These are phyloP conservation scores for Epizoanthus scotinus DNA, from an alignment of 92 coral and sea anemone genomes.

Conservation along the genomic window DNA sequence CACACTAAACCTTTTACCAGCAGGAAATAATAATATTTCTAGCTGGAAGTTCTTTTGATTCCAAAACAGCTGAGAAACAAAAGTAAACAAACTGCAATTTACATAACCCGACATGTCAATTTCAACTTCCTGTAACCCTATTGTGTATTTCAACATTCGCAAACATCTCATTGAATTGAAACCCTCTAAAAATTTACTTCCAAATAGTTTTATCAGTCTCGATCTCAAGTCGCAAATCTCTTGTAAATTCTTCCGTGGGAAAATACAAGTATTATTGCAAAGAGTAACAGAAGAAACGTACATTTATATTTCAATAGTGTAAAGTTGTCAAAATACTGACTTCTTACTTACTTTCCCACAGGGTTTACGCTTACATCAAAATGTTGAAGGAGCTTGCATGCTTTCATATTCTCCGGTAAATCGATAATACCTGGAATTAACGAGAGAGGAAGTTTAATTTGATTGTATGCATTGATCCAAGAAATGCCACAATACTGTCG, in stretches of 20 bases:
- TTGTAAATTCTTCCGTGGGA: not conserved
- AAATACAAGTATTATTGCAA: not conserved
- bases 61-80: constrained; percentile 33
- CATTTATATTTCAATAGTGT: constrained; percentile 1
- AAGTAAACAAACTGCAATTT: constrained; percentile 22
- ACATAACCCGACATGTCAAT: not conserved
- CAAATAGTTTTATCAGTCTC: not conserved
- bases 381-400: constrained; percentile 81
- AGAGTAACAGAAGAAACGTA: constrained; percentile 19
- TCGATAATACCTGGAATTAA: constrained; percentile 79
- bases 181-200: too few relatives aligned
- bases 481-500: not conserved
- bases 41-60: not conserved
- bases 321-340: not conserved
- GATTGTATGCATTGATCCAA: not conserved
- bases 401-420: constrained; percentile 87
- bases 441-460: not conserved
- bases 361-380: constrained; percentile 96
- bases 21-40: not conserved
- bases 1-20: not conserved
- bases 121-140: constrained; percentile 27
- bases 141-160: not conserved
- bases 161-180: not conserved
- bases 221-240: not conserved
- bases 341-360: constrained; percentile 83